phyloP scores from a whole-genome alignment of 1,140 invertebrate species.

The Branchinecta lynchi region DNA sequence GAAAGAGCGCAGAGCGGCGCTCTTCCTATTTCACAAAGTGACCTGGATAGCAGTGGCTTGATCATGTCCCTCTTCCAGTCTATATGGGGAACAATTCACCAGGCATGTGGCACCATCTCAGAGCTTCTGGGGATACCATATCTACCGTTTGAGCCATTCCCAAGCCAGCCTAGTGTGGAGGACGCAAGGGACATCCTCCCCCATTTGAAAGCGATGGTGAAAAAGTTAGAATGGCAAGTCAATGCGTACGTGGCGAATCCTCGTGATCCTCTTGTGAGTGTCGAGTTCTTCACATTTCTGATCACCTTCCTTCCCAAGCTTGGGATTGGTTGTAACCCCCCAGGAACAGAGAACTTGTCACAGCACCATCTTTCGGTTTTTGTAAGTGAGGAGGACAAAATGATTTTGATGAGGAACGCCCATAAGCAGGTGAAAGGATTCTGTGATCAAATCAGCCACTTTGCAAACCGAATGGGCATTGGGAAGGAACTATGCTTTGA shows the following conservation, averaged over 20 bases:
- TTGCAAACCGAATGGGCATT: no score
- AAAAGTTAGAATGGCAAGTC: background rate
- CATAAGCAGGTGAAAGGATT: background rate
- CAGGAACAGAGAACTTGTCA: background rate
- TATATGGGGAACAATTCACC: background rate
- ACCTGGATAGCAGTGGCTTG: background rate
- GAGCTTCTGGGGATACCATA: background rate
- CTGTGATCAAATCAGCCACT: background rate
- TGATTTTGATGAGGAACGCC: background rate
- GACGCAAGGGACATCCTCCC: background rate
- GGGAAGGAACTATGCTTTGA: no score
- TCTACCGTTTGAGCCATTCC: background rate
- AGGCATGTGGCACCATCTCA: background rate
- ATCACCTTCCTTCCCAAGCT: background rate
- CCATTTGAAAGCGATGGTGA: background rate
- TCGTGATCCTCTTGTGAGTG: background rate
- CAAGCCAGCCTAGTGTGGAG: background rate
- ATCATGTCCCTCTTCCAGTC: background rate
- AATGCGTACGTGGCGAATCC: background rate
- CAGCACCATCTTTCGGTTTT: background rate
- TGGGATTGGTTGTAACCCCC: background rate
- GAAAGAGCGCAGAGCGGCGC: background rate
- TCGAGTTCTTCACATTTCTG: slow-evolving; percentile 7
- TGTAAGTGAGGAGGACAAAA: background rate
- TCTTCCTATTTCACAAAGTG: background rate